These are phyloP conservation scores for Euproctis similis DNA, from an alignment of 2,888 invertebrate species.

Conservation along the genomic window DNA sequence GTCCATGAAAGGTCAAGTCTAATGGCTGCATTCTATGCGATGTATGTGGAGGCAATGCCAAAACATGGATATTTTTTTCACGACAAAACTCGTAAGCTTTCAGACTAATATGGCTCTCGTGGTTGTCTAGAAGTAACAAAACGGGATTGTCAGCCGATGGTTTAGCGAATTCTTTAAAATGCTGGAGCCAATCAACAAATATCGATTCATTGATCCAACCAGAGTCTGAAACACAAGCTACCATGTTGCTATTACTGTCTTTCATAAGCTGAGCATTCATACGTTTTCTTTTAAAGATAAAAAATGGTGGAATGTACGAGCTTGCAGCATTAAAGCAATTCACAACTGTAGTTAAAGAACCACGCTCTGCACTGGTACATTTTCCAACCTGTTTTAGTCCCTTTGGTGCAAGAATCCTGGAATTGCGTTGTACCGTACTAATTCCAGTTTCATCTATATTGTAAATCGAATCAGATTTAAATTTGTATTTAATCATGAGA, in stretches of 20 bases:
- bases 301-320: neutral
- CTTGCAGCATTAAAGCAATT: neutral
- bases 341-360: neutral
- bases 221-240: neutral
- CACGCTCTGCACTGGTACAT: neutral
- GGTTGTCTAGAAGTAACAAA: constrained; percentile 4
- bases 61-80: neutral
- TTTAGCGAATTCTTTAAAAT: constrained; percentile 4
- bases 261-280: neutral
- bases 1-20: neutral
- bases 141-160: constrained; percentile 3
- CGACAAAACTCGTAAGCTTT: neutral
- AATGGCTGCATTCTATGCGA: neutral
- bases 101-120: constrained; percentile 2
- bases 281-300: neutral
- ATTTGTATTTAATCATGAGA: neutral
- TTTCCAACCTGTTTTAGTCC: neutral
- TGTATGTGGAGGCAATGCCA: neutral
- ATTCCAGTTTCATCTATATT: constrained; percentile 3
- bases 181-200: neutral
- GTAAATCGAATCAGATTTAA: neutral
- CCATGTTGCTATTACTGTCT: neutral
- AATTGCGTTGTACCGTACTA: constrained; percentile 1
- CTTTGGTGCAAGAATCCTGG: constrained; percentile 1
- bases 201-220: constrained; percentile 1